Base-by-base conservation (phyloP, 2,797 vertebrate species). In the Crenuchus spilurus region DNA sequence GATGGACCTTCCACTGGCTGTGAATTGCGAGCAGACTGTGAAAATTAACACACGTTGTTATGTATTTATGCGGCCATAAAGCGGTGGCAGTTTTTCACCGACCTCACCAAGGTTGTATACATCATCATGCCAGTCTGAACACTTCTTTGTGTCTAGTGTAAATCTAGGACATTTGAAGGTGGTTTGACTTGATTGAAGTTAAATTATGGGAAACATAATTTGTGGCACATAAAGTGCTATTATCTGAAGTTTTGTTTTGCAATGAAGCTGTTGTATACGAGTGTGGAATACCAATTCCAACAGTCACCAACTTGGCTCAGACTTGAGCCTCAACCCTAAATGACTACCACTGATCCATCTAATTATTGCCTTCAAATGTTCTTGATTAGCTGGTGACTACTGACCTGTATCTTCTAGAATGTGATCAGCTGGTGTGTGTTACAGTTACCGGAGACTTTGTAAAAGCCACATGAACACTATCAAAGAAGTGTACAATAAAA, bases 41-140 rank as follows among this genome's bases (percentile, higher is more conserved):
- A 49, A 70, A 80, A 75, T 78, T 69, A 80, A 69, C 69, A 72
- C 46, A 24, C 54, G 22, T 30, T 66, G 41, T 70, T 68, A 48
- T 60, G 72, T 54, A 78, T 78, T 83, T 78, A 80, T 76, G 75
- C 51, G 61, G 48, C 76, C 65, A 58, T 70, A 75, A 78, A 70
- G 35, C 55, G 39, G 13, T 52, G 41, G 66, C 65, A 22, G 62
- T 76, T 80, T 75, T 73, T 82, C 69, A 46, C 48, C 24, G 42
- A 46, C 67, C 74, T 72, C 60, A 73, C 41, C 64, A 70, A 64
- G 70, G 72, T 75, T 73, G 64, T 74, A 80, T 66, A 65, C 67
- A 73, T 73, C 48, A 64, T 78, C 44, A 54, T 33, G 55, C 46
- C 61, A 62, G 61, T 26, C 62, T 31, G 18, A 64, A 18, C 41